phyloP scores from a whole-genome alignment of 2,888 invertebrate genomes.

The Plebejus argus region DNA sequence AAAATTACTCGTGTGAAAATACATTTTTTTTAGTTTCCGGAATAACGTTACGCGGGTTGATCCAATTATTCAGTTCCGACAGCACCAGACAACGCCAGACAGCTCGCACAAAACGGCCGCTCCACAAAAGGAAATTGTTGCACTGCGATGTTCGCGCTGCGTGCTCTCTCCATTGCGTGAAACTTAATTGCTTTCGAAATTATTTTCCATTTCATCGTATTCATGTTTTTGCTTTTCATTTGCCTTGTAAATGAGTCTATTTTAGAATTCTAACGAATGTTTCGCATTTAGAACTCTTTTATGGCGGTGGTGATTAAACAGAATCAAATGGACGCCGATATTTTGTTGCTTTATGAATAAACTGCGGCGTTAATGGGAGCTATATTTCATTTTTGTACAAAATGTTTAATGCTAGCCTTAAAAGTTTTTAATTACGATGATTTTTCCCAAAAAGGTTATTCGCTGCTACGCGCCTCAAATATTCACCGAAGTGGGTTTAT shows the following conservation, averaged over 20 bases:
- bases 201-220: constrained; percentile 29
- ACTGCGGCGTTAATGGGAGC: background rate
- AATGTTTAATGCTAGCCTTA: background rate
- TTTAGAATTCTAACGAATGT: constrained; percentile 1
- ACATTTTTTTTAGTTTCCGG: background rate
- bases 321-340: background rate
- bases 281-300: background rate
- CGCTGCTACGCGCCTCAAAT: background rate
- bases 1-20: background rate
- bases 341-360: background rate
- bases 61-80: constrained; percentile 29
- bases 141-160: background rate
- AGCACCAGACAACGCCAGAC: constrained; percentile 5
- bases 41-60: constrained; percentile 29
- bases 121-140: constrained; percentile 28
- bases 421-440: background rate
- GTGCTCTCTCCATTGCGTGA: constrained; percentile 15
- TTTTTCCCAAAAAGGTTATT: background rate
- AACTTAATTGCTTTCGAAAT: constrained; percentile 29
- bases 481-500: background rate
- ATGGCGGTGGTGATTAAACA: background rate
- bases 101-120: constrained; percentile 24
- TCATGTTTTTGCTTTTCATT: constrained; percentile 27
- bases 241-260: constrained; percentile 19
- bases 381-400: background rate